Evolutionary conservation across 2,797 vertebrate genomes (phyloP).

Genomic region (Microtus obscurus): DNA sequence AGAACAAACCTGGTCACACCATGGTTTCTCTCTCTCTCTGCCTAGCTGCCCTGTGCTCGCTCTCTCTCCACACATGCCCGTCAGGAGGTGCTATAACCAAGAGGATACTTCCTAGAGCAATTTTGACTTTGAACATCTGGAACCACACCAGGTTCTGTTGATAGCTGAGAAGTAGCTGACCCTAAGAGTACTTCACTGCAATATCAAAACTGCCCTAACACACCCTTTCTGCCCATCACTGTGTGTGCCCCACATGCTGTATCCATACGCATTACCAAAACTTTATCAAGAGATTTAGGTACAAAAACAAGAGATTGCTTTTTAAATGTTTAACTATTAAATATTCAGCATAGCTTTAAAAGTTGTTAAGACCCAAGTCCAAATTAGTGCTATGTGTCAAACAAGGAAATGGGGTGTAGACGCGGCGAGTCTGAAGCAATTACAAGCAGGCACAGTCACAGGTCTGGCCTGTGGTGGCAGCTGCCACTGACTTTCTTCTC

Average conservation of each 20-base stretch:
- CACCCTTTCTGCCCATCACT: neutral
- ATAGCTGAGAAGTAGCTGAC: neutral
- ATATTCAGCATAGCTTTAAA: conserved; percentile 52
- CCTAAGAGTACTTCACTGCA: neutral
- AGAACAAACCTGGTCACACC: neutral
- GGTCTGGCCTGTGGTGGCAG: conserved; percentile 70
- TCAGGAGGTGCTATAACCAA: neutral
- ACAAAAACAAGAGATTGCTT: neutral
- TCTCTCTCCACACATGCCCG: no score
- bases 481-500: conserved; percentile 72
- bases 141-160: neutral
- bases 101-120: neutral
- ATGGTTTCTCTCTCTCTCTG: neutral
- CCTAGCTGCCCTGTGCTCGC: neutral
- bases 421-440: conserved; percentile 61
- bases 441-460: neutral
- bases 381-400: conserved; percentile 51
- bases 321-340: conserved; percentile 52
- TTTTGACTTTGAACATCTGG: neutral
- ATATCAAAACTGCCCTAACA: neutral
- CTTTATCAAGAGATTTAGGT: neutral
- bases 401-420: conserved; percentile 21
- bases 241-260: rapidly evolving
- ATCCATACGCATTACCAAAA: neutral
- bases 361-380: conserved; percentile 54